phyloP scores from a whole-genome alignment of 92 coral and sea anemone genomes.

The Nematostella vectensis region DNA sequence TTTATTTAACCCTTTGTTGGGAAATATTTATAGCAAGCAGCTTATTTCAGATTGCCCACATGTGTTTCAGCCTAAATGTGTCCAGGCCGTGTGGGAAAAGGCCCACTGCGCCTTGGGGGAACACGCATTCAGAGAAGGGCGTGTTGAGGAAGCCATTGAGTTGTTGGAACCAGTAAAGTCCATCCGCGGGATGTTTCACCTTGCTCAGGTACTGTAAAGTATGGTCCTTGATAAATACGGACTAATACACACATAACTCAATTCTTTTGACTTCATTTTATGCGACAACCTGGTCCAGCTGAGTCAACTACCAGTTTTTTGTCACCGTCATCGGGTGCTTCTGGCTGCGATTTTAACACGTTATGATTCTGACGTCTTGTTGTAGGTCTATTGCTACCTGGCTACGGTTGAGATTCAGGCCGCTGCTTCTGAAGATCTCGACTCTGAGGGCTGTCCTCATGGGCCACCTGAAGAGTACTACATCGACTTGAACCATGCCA shows the following conservation, averaged over 20 bases:
- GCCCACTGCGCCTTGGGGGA: too few relatives aligned
- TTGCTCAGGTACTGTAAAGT: constrained; percentile 67
- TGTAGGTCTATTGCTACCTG: constrained; percentile 80
- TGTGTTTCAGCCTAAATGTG: too few relatives aligned
- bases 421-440: constrained; percentile 69
- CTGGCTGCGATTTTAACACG: too few relatives aligned
- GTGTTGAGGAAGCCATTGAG: constrained; percentile 77
- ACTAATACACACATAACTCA: too few relatives aligned
- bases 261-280: not conserved
- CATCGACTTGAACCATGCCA: constrained; percentile 59
- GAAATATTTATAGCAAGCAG: too few relatives aligned
- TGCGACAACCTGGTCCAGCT: not conserved
- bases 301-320: not conserved
- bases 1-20: too few relatives aligned
- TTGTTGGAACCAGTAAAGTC: constrained; percentile 89
- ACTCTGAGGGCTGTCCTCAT: constrained; percentile 26
- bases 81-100: too few relatives aligned
- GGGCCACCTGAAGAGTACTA: constrained; percentile 67
- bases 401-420: constrained; percentile 86
- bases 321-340: not conserved
- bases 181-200: constrained; percentile 77
- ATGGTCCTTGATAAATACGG: not conserved
- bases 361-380: not conserved
- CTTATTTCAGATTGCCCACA: too few relatives aligned
- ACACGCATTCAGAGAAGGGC: constrained; percentile 67